phyloP scores from a whole-genome alignment of 2,113 vertebrate species.

The Sorex araneus region DNA sequence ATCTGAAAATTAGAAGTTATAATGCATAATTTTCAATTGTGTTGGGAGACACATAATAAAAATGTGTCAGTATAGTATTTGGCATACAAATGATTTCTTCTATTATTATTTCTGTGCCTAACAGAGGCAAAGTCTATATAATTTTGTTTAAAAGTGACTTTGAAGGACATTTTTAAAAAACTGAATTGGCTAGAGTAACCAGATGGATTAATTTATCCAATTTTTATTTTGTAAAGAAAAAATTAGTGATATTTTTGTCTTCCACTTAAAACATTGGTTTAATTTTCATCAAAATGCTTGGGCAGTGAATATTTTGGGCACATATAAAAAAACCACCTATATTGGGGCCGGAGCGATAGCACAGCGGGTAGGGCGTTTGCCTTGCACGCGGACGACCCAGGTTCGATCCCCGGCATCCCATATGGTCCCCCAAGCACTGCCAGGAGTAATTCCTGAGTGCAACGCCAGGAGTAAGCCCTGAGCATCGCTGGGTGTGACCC shows the following conservation, averaged over 20 bases:
- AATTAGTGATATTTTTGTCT: slow-evolving; percentile 47
- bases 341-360: no score
- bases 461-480: no score
- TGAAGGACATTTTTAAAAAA: not conserved
- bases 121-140: not conserved
- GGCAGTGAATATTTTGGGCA: slow-evolving; percentile 8
- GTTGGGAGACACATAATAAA: slow-evolving; percentile 26
- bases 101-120: slow-evolving; percentile 38
- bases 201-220: slow-evolving; percentile 36
- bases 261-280: slow-evolving; percentile 32
- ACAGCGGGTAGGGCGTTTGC: no score
- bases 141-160: slow-evolving; percentile 61
- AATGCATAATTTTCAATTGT: slow-evolving; percentile 11
- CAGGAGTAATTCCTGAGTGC: no score
- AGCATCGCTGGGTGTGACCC: no score
- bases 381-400: no score
- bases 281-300: slow-evolving; percentile 43
- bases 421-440: no score
- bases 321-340: slow-evolving; percentile 38
- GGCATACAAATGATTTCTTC: slow-evolving; percentile 26
- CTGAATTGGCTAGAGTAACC: not conserved
- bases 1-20: slow-evolving; percentile 25
- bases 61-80: not conserved
- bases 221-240: slow-evolving; percentile 20
- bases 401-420: no score